Evolutionary conservation across 2,888 invertebrate genomes (phyloP), one percentile per base, ranked within the genome.

Genomic region (Stegana nigrithorax): DNA sequence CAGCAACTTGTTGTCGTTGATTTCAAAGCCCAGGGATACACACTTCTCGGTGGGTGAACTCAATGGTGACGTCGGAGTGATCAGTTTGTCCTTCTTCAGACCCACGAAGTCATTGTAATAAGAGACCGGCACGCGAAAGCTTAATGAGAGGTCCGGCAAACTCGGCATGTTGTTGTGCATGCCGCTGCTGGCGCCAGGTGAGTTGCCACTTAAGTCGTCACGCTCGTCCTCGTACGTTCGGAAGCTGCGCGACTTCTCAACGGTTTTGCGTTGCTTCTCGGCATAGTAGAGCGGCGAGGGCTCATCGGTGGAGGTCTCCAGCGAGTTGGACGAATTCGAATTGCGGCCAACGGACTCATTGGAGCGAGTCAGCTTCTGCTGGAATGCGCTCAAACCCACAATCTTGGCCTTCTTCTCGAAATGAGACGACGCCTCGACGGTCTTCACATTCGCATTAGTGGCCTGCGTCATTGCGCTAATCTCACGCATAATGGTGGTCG

Each of bases 191-290:
- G 39, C 53, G 12, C 53, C 67, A 8, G 55, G 51, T 1, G 61
- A 6, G 32, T 51, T 8, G 10, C 62, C 44, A 19, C 21, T 63
- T 7, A 55, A 36, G 2, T 60, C 56, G 29, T 68, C 59, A 8
- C 63, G 69, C 4, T 81, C 79, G 71, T 89, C 88, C 29, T 88
- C 88, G 67, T 89, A 87, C 79, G 88, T 88, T 74, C 90, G 89
- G 84, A 92, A 92, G 76, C 92, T 92, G 68, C 91, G 91, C 2
- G 92, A 91, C 81, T 92, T 92, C 57, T 90, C 89, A 23, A 92
- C 88, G 21, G 89, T 88, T 82, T 89, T 89, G 67, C 88, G 86
- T 27, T 87, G 81, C 64, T 84, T 85, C 39, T 80, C 78, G 32
- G 74, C 72, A 57, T 78, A 77, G 57, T 72, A 75, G 2, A 74